Conservation (phyloP, 1,140 invertebrate genomes). For the Drosophila baimaii region DNA sequence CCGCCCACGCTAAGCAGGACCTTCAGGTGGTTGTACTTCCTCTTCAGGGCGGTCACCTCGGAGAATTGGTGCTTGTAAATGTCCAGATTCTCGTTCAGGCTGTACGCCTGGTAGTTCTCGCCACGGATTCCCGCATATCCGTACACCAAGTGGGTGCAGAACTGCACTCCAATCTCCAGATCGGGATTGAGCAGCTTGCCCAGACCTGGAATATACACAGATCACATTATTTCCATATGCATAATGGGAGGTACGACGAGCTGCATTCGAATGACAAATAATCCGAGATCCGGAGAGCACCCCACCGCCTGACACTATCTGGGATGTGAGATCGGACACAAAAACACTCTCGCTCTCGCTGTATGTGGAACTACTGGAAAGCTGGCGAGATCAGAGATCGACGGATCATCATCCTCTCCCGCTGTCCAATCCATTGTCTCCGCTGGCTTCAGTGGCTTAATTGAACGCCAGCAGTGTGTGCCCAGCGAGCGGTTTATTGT, state of each 20-base stretch:
- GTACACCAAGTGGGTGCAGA: slow-evolving; percentile 94
- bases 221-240: slow-evolving; percentile 11
- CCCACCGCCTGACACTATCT: too few relatives aligned
- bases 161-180: slow-evolving; percentile 89
- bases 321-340: slow-evolving; percentile 11
- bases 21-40: slow-evolving; percentile 89
- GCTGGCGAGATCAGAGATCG: slow-evolving; percentile 11
- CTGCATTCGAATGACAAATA: slow-evolving; percentile 43
- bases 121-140: slow-evolving; percentile 92
- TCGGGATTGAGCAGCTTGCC: slow-evolving; percentile 91
- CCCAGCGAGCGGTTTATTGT: slow-evolving; percentile 51
- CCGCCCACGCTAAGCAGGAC: slow-evolving; percentile 91
- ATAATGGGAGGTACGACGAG: not conserved
- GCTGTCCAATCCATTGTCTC: slow-evolving; percentile 55
- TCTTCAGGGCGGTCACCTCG: slow-evolving; percentile 89
- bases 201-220: slow-evolving; percentile 86
- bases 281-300: slow-evolving; percentile 19
- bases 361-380: not conserved
- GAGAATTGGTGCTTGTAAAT: slow-evolving; percentile 89
- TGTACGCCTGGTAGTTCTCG: slow-evolving; percentile 88
- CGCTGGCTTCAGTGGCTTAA: slow-evolving; percentile 59
- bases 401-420: slow-evolving; percentile 10
- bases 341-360: slow-evolving; percentile 17
- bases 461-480: slow-evolving; percentile 56
- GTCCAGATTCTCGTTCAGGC: slow-evolving; percentile 89